Base-by-base conservation (phyloP, 2,888 invertebrate species). In the Scrobipalpa atriplicella region DNA sequence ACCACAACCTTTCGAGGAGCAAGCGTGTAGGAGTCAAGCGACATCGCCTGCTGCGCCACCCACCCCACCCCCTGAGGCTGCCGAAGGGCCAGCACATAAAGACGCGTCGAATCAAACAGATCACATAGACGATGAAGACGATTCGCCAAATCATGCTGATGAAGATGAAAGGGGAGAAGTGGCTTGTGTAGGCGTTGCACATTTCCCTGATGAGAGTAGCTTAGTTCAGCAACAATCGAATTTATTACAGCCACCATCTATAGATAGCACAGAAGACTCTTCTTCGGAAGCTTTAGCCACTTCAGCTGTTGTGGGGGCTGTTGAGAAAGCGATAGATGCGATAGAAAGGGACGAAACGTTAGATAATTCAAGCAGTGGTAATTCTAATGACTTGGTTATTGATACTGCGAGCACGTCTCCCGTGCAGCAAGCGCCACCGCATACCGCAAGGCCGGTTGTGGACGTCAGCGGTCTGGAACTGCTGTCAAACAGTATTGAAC, bases 51-150 rank as follows among this genome's bases (percentile, higher is more conserved):
- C 94, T 0, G 94, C 94, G 0, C 92, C 93, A 0, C 87, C 92
- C 0, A 89, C 93, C 38, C 88, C 91, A 21, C 90, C 93, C 16
- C 93, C 94, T 67, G 92, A 93, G 68, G 88, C 88, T 1, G 90
- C 94, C 0, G 94, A 94, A 69, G 90, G 93, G 3, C 94, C 95
- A 41, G 96, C 96, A n/a, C 96, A 91, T 54, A 85, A 94, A 81
- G 97, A 97, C 77, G 97, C 97, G 0, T 96, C 96, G 64, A 97
- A 97, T 79, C 97, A 97, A 87, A 97, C 97, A 0, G 97, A 97
- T 77, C 95, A 96, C 19, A 95, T 95, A 0, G 94, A 94, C 75
- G 95, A 95, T 73, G 96, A 96, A 66, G 95, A 96, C 71, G 96
- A 93, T 67, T 88, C 90, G 0, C 91, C 87, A 0, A 90, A 89